These are phyloP conservation scores for Deilephila porcellus DNA, from an alignment of 2,888 invertebrate genomes.

Conservation along the genomic window DNA sequence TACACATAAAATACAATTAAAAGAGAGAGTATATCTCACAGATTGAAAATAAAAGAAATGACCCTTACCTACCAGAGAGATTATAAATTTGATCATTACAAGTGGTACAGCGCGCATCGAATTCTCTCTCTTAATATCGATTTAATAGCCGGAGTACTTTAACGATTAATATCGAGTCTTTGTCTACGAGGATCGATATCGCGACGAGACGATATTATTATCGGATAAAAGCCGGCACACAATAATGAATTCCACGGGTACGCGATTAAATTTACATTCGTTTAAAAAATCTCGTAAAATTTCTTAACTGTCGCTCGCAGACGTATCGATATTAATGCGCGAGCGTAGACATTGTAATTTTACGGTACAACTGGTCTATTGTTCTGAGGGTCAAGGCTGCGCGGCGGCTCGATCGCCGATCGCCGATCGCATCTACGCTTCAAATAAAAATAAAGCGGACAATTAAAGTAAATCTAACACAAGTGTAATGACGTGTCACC, in stretches of 20 bases:
- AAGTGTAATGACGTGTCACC: slow-evolving; percentile 62
- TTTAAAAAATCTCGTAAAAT: slow-evolving; percentile 51
- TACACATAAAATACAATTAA: slow-evolving; percentile 85
- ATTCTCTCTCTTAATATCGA: slow-evolving; percentile 77
- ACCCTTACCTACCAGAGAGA: slow-evolving; percentile 80
- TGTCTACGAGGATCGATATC: slow-evolving; percentile 54
- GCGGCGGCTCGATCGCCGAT: neutral
- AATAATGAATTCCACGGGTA: slow-evolving; percentile 34
- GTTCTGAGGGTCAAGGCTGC: slow-evolving; percentile 53
- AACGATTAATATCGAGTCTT: slow-evolving; percentile 70
- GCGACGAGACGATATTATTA: slow-evolving; percentile 57
- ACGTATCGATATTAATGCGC: neutral
- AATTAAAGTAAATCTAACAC: slow-evolving; percentile 61
- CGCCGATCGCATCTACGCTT: neutral
- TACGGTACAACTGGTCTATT: slow-evolving; percentile 59
- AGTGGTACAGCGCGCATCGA: slow-evolving; percentile 77
- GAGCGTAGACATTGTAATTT: slow-evolving; percentile 55
- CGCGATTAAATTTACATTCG: slow-evolving; percentile 47
- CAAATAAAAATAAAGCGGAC: slow-evolving; percentile 29
- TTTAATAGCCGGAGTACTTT: slow-evolving; percentile 74
- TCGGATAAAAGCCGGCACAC: slow-evolving; percentile 44
- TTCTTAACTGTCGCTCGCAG: slow-evolving; percentile 44
- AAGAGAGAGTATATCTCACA: slow-evolving; percentile 76
- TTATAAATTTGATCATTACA: slow-evolving; percentile 83
- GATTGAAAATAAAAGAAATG: slow-evolving; percentile 79